These are phyloP conservation scores for Drosophila willistoni DNA, from an alignment of 1,140 invertebrate genomes.

Conservation along the genomic window DNA sequence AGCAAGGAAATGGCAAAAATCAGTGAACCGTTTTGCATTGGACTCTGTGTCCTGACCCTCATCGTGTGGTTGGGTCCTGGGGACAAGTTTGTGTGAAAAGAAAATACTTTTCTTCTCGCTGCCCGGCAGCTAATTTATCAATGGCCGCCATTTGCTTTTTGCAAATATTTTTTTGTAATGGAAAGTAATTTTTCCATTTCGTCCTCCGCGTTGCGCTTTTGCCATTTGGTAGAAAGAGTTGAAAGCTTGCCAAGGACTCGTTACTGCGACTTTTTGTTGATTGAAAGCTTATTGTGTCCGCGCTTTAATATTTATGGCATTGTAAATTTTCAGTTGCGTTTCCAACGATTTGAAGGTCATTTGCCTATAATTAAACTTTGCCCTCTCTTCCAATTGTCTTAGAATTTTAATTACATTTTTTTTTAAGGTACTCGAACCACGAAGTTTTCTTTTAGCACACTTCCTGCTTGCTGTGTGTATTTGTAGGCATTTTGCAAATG, in stretches of 20 bases:
- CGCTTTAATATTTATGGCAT: slow-evolving; percentile 62
- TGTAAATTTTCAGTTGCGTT: not conserved
- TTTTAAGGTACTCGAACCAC: slow-evolving; percentile 51
- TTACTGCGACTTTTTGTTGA: slow-evolving; percentile 24
- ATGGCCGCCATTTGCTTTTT: slow-evolving; percentile 8
- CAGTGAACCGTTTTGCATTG: slow-evolving; percentile 15
- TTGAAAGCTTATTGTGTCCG: slow-evolving; percentile 60
- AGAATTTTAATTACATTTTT: slow-evolving; percentile 14
- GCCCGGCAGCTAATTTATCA: slow-evolving; percentile 18
- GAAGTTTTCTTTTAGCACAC: slow-evolving; percentile 22
- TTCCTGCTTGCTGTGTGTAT: not conserved
- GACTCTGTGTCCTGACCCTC: slow-evolving; percentile 13
- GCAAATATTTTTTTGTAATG: slow-evolving; percentile 16
- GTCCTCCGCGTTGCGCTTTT: not conserved
- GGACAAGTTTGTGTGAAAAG: slow-evolving; percentile 20
- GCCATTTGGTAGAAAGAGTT: slow-evolving; percentile 15
- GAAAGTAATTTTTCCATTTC: slow-evolving; percentile 10
- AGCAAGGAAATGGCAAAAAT: slow-evolving; percentile 6
- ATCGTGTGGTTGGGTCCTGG: not conserved
- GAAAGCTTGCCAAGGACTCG: slow-evolving; percentile 51
- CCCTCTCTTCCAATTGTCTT: not conserved
- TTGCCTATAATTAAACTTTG: slow-evolving; percentile 40
- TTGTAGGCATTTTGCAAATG: slow-evolving; percentile 8
- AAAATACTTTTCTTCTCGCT: not conserved
- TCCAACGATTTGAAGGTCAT: slow-evolving; percentile 45